Evolutionary conservation across 2,113 vertebrate genomes (phyloP), one percentile per base, ranked within the genome.

Genomic region (Electrona antarctica): DNA sequence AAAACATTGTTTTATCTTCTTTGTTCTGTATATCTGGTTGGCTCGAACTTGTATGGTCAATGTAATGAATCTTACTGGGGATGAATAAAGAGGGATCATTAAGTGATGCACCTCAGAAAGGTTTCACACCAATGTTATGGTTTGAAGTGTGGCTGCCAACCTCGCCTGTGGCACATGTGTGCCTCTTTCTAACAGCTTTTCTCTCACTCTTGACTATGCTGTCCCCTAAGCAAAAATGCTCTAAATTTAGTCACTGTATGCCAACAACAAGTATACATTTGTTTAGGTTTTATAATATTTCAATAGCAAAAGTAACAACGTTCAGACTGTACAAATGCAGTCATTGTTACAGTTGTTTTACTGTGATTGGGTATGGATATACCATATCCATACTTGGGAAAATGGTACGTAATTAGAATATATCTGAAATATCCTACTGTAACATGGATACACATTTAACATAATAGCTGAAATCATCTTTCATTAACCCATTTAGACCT

Each of bases 21-120:
- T 21, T 21, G 21, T 21, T 41, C 33, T 41, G 33, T 4, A 41
- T 41, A 41, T 41, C 33, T 41, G 33, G 33, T 41, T 41, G 33
- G 33, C 33, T 41, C 70, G 21, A 51, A 45, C 69, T 62, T 63
- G 7, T 64, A 11, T 63, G 11, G 59, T 7, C 33, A 49, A 64
- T 65, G 14, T 62, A 67, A 50, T 11, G 49, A 6, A 50, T 50
- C 8, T 50, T 50, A 10, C 49, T 50, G 1, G 49, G 8, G 8
- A 7, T 50, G 49, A 8, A 50, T 50, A 6, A 50, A 50, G 8
- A 50, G 8, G 49, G 49, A 50, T 50, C 49, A 11, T 8, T 50
- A 50, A 49, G 9, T 50, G 49, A 50, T 10, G 49, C 33, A 56
- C 29, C 47, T 47, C 6, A 2, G 7, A 7, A 7, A 59, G 56